Percentiles rank a stretch among this genome's conserved stretches.
Conservation (phyloP, 2,888 invertebrate species). For the Omphaloscelis lunosa region DNA sequence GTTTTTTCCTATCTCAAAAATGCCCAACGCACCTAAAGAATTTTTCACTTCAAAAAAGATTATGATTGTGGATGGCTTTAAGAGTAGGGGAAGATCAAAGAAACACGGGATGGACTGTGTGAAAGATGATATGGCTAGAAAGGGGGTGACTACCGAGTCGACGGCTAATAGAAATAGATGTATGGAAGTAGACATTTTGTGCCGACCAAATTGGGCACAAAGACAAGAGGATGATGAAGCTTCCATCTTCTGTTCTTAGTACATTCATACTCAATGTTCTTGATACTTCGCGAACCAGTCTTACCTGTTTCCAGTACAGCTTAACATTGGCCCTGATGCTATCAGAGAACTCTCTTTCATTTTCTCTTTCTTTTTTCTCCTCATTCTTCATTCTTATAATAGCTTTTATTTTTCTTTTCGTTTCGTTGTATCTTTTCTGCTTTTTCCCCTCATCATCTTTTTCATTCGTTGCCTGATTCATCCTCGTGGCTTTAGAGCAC, state of each 20-base stretch:
- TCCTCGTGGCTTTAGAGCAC: conserved; percentile 41
- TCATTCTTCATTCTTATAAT: conserved; percentile 34
- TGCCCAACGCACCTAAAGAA: too few relatives aligned
- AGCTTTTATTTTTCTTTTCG: conserved; percentile 31
- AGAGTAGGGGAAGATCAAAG: too few relatives aligned
- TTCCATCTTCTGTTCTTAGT: neutral
- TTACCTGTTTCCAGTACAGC: conserved; percentile 41
- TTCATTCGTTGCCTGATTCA: conserved; percentile 30
- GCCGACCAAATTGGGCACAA: neutral
- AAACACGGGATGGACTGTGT: too few relatives aligned
- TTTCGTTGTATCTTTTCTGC: conserved; percentile 16
- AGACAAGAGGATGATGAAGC: neutral
- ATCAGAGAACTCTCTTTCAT: conserved; percentile 6
- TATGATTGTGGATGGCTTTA: too few relatives aligned
- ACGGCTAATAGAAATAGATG: neutral
- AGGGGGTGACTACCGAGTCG: too few relatives aligned
- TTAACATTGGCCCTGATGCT: conserved; percentile 22
- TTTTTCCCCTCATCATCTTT: conserved; percentile 8
- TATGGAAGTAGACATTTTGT: neutral
- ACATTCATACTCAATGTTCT: conserved; percentile 16
- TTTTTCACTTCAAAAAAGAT: too few relatives aligned
- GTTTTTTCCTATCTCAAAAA: too few relatives aligned
- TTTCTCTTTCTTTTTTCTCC: conserved; percentile 1
- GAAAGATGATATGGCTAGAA: too few relatives aligned
- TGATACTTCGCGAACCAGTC: conserved; percentile 7